Evolutionary conservation across 2,888 invertebrate species (phyloP).

Genomic region (Pollenia labialis): DNA sequence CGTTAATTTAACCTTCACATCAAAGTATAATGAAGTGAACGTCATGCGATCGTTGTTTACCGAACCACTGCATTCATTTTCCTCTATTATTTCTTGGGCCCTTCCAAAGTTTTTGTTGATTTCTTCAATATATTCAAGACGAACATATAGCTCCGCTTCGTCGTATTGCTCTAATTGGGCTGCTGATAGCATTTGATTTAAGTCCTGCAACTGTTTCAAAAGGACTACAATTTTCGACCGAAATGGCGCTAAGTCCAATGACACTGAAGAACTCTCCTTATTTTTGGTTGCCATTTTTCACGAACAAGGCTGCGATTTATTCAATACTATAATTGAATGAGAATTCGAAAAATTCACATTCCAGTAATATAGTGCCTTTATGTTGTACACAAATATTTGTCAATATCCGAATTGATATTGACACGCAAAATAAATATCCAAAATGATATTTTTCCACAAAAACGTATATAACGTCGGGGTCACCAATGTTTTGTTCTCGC

Average conservation of each 20-base stretch:
- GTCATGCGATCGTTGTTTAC: too few species aligned
- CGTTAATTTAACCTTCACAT: constrained; percentile 25
- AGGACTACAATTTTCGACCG: neutral
- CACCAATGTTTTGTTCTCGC: neutral
- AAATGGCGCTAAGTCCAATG: neutral
- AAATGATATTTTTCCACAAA: neutral
- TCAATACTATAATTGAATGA: too few species aligned
- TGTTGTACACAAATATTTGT: neutral
- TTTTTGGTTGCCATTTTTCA: neutral
- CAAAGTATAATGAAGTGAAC: constrained; percentile 1
- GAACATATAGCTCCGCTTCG: too few species aligned
- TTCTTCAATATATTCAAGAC: too few species aligned
- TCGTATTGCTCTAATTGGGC: neutral
- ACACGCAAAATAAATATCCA: too few species aligned
- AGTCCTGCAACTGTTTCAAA: neutral
- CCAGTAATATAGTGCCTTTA: too few species aligned
- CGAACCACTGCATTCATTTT: too few species aligned
- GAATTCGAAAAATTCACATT: too few species aligned
- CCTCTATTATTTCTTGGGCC: too few species aligned
- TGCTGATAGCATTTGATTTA: neutral
- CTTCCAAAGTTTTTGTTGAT: too few species aligned
- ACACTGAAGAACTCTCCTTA: neutral
- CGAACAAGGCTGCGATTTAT: too few species aligned
- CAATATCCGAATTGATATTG: neutral
- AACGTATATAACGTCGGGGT: neutral